Percentiles rank a stretch among this genome's conserved stretches.
These are phyloP conservation scores for Pseudachorutes palmiensis DNA, from an alignment of 1,140 invertebrate species.

Conservation along the genomic window DNA sequence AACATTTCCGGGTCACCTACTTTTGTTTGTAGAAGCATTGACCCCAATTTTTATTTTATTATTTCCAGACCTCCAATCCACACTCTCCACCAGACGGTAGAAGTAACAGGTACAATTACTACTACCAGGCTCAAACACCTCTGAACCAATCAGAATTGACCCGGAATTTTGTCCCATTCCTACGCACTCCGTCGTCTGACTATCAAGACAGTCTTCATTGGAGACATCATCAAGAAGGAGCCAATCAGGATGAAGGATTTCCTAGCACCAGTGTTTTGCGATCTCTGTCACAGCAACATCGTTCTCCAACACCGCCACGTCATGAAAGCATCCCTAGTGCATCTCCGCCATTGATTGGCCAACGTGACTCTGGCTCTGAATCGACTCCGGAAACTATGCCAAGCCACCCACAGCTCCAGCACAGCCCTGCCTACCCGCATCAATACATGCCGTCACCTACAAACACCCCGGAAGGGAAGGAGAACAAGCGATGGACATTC, in stretches of 20 bases:
- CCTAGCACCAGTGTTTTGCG: no score
- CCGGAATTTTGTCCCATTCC: conserved; percentile 1
- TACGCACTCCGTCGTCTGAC: neutral
- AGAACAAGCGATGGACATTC: conserved; percentile 35
- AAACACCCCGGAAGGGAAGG: neutral
- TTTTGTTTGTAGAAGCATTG: no score
- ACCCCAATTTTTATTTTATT: neutral
- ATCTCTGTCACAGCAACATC: no score
- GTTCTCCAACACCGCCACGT: no score
- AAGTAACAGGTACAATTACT: neutral
- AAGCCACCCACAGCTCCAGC: neutral
- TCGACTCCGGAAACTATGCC: conserved; percentile 1
- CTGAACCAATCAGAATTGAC: neutral
- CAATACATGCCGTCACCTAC: neutral
- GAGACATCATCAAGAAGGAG: neutral
- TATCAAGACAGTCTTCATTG: conserved; percentile 1
- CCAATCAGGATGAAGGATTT: neutral
- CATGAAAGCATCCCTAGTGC: no score
- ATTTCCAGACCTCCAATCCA: neutral
- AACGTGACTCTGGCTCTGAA: neutral
- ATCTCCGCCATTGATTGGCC: no score
- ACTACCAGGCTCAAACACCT: neutral
- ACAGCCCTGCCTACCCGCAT: neutral
- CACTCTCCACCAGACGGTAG: neutral
- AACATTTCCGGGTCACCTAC: no score